Base-by-base conservation (phyloP, 2,888 invertebrate species). In the Cryptocheilus praepositus region DNA sequence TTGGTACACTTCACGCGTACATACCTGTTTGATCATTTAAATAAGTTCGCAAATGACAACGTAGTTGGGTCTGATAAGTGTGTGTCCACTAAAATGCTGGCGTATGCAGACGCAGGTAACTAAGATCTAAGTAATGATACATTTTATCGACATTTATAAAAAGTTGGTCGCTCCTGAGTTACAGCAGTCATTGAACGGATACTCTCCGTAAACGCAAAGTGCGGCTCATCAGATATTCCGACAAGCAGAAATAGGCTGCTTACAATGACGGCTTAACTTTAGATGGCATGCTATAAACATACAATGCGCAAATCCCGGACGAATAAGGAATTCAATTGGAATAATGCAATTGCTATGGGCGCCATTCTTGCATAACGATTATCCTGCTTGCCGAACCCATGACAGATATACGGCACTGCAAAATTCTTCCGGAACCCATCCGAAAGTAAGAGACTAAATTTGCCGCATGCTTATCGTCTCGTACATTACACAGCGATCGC, bases 221-320 rank as follows among this genome's bases (percentile, higher is more conserved):
- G 5, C 5, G 7, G 36, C 11, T 54, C 66, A 68, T 71, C 64
- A 53, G 71, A 7, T 67, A 77, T 77, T 71, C 70, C 21, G 19
- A 22, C 45, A 44, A 60, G 18, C 8, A 53, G 56, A 57, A 63
- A 73, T 62, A 64, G 53, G 45, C 18, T 11, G 61, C 52, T 64
- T 53, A 67, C 64, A 70, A 69, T 43, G 57, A 74, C 55, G 57
- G 53, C 21, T 67, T 45, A 55, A 64, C 71, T 70, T 25, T 73
- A 73, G 46, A 81, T 75, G 80, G 79, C 49, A 43, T 19, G 45
- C 67, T 72, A 84, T 85, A 84, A 85, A 75, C 84, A 84, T 81
- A 84, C 85, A 86, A 86, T 85, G 77, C 81, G 70, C 73, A 74
- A 76, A 77, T 70, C 71, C 67, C 69, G 77, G 78, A 70, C 69